phyloP scores from a whole-genome alignment of 2,113 vertebrate species.

The Mustela lutreola region DNA sequence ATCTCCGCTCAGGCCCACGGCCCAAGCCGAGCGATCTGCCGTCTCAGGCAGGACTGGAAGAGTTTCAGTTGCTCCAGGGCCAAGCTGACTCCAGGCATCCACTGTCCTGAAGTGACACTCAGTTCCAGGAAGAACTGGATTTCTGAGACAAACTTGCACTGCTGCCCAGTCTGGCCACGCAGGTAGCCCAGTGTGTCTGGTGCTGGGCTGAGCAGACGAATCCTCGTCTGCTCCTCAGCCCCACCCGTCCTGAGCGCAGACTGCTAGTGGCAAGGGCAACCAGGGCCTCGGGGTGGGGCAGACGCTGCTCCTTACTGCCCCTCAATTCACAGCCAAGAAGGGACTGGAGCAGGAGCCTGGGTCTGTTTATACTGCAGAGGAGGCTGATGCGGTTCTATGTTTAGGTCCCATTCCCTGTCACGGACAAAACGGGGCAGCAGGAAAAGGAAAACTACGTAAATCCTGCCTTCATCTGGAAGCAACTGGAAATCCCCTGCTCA shows the following conservation, averaged over 20 bases:
- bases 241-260: background rate
- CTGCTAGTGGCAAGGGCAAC: background rate
- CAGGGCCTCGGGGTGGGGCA: background rate
- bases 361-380: background rate
- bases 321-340: background rate
- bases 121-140: slow-evolving; percentile 67
- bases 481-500: background rate
- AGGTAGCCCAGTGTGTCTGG: background rate
- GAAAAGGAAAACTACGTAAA: rapidly evolving
- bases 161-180: background rate
- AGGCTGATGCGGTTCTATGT: too few species aligned
- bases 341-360: background rate
- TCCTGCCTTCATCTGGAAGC: background rate
- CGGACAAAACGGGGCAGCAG: background rate
- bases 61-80: background rate
- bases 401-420: background rate
- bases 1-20: background rate
- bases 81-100: slow-evolving; percentile 49
- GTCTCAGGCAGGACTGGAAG: background rate
- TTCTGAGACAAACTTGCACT: slow-evolving; percentile 9
- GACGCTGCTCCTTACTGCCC: background rate
- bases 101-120: slow-evolving; percentile 67
- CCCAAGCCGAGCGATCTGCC: background rate
- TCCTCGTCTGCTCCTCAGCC: background rate
- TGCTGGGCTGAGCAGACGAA: too few species aligned